Base-by-base conservation (phyloP, 2,888 invertebrate genomes). In the Metalampra italica region DNA sequence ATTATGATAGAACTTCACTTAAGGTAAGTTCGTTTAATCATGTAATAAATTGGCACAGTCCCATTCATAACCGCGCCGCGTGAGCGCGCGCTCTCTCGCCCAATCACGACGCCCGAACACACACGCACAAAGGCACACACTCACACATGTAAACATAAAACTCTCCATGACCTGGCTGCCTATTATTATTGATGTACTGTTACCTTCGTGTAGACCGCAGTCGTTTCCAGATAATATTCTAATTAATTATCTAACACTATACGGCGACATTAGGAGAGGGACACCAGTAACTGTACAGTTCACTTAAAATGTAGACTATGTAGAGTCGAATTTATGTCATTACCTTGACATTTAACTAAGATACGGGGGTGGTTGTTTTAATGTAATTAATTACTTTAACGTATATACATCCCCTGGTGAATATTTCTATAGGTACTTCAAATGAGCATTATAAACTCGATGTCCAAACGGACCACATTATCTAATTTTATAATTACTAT, bases 21-120 rank as follows among this genome's bases (percentile, higher is more conserved):
- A n/a, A n/a, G n/a, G n/a, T n/a, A n/a, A n/a, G n/a, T n/a, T n/a
- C n/a, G n/a, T n/a, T n/a, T n/a, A n/a, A n/a, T n/a, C n/a, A n/a
- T n/a, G n/a, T n/a, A n/a, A 78, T 77, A 80, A 82, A 84, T 89
- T 89, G 89, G 88, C 89, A 88, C 88, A 80, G 78, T 87, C 86
- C 79, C 87, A 83, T 82, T 84, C 85, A 83, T 75, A 70, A 59
- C 62, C 29, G 60, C 64, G 68, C 67, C 36, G 5, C 14, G 43
- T 30, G 13, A 7, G 11, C 38, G 22, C 40, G 43, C 47, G 15
- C 45, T 38, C 38, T 40, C 42, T 14, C 62, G 50, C 67, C 47
- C 57, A 34, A 63, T 55, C 52, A 52, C 55, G 49, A 53, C 53
- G 55, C 2, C 22, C 22, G 5, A 3, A 22, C 53, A 52, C 66